Evolutionary conservation across 1,140 invertebrate genomes (phyloP), one percentile per base, ranked within the genome.

Genomic region (Galleria mellonella): DNA sequence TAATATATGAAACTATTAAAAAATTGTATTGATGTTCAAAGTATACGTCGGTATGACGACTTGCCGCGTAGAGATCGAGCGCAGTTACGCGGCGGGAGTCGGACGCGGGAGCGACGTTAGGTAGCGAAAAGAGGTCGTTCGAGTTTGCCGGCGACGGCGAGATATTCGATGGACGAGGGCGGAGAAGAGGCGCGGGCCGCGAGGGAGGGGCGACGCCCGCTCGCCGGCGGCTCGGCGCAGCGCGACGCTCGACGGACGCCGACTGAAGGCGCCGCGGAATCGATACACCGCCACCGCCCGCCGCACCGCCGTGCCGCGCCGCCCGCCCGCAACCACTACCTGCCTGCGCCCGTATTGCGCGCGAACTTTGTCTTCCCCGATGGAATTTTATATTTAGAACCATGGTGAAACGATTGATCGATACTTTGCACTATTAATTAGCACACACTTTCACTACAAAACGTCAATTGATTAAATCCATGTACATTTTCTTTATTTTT

Each of bases 371-470:
- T 79, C 74, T 82, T 82, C 63, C 75, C 71, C 69, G 61, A 81
- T 74, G 63, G 74, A 81, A 81, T 84, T 84, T 84, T 84, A 84
- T 84, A 84, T 84, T 84, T 83, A 84, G 81, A 84, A 75, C 69
- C 77, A 76, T 77, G 72, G 74, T 77, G 67, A 84, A 84, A 79
- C 76, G 74, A 83, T 83, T 82, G 72, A 83, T 84, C 81, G 65
- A 84, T 84, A 84, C 71, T 84, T 84, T 82, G 77, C 81, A 82
- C 81, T 79, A 79, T 82, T 76, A 79, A 84, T 82, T 84, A 82
- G 61, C 53, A 66, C 55, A 64, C 66, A 81, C 73, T 79, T 79
- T 79, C 77, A 57, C 66, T 23, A 23, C 2, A 23, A 23, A 23
- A 23, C 2, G 17, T 23, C 17, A 23, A 23, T 23, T 23, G 6